phyloP scores from a whole-genome alignment of 1,140 invertebrate species.

The Elysia chlorotica region DNA sequence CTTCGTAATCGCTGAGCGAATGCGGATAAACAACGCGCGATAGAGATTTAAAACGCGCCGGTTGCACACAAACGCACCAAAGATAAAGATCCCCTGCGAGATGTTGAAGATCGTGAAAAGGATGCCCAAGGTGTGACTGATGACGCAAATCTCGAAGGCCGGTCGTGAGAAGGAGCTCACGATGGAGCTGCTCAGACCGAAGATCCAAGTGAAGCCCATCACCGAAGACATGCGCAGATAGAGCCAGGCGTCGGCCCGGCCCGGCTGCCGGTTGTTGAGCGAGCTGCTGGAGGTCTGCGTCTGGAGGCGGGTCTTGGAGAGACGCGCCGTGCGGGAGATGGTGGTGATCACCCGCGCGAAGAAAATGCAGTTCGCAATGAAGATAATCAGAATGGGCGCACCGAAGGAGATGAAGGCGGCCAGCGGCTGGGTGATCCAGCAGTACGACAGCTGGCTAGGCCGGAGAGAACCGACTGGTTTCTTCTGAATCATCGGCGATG shows the following conservation, averaged over 20 bases:
- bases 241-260: slow-evolving; percentile 63
- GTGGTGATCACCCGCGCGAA: slow-evolving; percentile 62
- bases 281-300: slow-evolving; percentile 30
- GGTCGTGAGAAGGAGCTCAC: slow-evolving; percentile 38
- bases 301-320: slow-evolving; percentile 34
- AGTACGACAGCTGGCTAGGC: slow-evolving; percentile 23
- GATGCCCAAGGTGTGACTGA: slow-evolving; percentile 43
- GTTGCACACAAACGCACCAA: slow-evolving; percentile 56
- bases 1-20: no score
- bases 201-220: slow-evolving; percentile 64
- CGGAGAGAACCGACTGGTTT: no score
- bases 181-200: slow-evolving; percentile 57
- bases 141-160: slow-evolving; percentile 43
- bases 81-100: slow-evolving; percentile 58
- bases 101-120: slow-evolving; percentile 56
- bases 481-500: no score
- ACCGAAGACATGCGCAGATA: slow-evolving; percentile 66
- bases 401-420: slow-evolving; percentile 60
- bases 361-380: slow-evolving; percentile 55
- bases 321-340: slow-evolving; percentile 62
- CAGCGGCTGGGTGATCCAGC: slow-evolving; percentile 63
- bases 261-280: slow-evolving; percentile 36
- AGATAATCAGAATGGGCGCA: slow-evolving; percentile 54
- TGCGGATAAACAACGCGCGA: slow-evolving; percentile 13
- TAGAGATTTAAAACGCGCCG: slow-evolving; percentile 45